phyloP scores from a whole-genome alignment of 2,113 vertebrate species.

The Rafetus swinhoei region DNA sequence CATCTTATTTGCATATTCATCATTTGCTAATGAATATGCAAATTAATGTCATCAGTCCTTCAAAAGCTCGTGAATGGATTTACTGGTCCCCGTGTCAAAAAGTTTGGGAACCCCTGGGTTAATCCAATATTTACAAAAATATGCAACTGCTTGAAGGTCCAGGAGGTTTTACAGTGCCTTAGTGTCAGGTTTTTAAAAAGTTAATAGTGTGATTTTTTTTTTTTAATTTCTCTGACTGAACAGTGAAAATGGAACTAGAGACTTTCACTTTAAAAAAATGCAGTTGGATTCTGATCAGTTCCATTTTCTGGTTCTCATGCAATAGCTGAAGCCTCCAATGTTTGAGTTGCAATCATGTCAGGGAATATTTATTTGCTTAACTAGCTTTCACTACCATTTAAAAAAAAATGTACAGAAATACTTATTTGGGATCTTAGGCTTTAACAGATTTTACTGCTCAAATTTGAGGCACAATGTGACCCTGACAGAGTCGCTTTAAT shows the following conservation, averaged over 20 bases:
- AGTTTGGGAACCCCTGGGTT: too few species aligned
- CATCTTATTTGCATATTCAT: too few species aligned
- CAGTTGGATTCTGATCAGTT: constrained; percentile 29
- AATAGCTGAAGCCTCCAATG: background rate
- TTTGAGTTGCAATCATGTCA: background rate
- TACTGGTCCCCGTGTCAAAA: too few species aligned
- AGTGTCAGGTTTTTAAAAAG: background rate
- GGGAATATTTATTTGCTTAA: background rate
- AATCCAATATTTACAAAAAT: background rate
- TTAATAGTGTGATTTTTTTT: too few species aligned
- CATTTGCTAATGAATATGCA: too few species aligned
- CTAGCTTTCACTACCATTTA: background rate
- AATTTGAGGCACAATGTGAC: background rate
- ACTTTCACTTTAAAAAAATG: background rate
- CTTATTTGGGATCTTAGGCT: background rate
- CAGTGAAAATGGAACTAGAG: background rate
- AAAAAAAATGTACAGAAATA: background rate
- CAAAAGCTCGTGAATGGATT: too few species aligned
- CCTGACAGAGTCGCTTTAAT: background rate
- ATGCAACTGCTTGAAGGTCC: background rate
- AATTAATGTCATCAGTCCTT: too few species aligned
- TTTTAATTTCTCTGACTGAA: background rate
- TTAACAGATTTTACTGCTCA: background rate
- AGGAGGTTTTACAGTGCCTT: background rate
- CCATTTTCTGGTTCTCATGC: constrained; percentile 14